Base-by-base conservation (phyloP, 2,113 vertebrate species). In the Phalacrocorax carbo region DNA sequence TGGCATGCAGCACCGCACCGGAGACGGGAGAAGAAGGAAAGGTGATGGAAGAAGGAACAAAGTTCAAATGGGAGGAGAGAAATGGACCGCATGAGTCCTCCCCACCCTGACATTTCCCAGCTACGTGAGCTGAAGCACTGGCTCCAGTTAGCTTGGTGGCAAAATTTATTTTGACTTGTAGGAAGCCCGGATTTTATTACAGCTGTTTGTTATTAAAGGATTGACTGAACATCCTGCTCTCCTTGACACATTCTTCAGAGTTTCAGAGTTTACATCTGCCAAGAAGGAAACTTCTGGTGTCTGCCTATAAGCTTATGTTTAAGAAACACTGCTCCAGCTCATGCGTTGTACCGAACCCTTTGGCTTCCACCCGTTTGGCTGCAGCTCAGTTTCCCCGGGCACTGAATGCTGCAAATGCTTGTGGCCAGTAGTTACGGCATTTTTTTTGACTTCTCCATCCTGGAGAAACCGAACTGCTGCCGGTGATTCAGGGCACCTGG, bases 201-300 rank as follows among this genome's bases (percentile, higher is more conserved):
- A 96, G 93, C 90, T 94, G 91, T 72, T 96, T 91, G 52, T 93
- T 82, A 94, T 96, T 97, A 85, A 69, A 85, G 75, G 77, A 34
- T 69, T 90, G 79, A 94, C 78, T 79, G 73, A 95, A 87, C 70
- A 90, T 85, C 89, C 62, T 91, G 69, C 95, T 93, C 34, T 94
- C 57, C 73, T 79, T 76, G 66, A 76, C 73, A 76, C 73, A 23
- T 91, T 93, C 94, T 93, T 93, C 77, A 93, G 89, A 64, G 48
- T 18, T 93, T 93, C 77, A 93, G 89, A 64, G 48, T 18, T 85
- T 91, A 30, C 32, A 23, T 76, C 57, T 95, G 91, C 94, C 96
- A 94, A 82, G 75, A 90, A 76, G 78, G 84, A 95, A 93, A 82
- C 18, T 94, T 87, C 57, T 85, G 40, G 16, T 87, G 61, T 85